phyloP scores from a whole-genome alignment of 2,888 invertebrate species.

The Eupithecia abbreviata region DNA sequence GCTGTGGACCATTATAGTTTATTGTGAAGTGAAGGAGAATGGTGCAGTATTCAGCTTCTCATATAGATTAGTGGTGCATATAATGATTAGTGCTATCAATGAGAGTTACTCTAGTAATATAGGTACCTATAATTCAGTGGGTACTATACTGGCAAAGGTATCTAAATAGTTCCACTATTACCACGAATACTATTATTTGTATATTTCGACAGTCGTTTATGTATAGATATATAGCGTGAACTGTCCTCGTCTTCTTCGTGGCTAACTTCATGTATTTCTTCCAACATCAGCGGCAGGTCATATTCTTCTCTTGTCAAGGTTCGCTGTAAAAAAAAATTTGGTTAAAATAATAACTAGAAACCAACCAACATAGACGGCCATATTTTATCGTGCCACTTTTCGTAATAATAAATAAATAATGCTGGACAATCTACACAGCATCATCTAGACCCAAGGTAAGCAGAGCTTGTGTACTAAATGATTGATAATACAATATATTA shows the following conservation, averaged over 20 bases:
- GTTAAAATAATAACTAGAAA: not conserved
- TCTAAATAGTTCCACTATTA: constrained; percentile 59
- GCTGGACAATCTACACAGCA: too few relatives aligned
- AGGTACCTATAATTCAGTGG: too few relatives aligned
- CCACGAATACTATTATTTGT: constrained; percentile 52
- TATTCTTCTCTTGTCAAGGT: constrained; percentile 63
- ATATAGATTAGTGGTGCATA: not conserved
- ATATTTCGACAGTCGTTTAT: constrained; percentile 65
- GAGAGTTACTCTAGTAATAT: too few relatives aligned
- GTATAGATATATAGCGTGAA: constrained; percentile 57
- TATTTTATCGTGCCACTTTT: not conserved
- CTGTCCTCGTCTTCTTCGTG: constrained; percentile 75
- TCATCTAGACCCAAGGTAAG: too few relatives aligned
- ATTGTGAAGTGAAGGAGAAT: not conserved
- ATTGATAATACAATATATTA: too few relatives aligned
- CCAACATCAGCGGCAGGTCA: constrained; percentile 68
- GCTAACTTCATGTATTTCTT: constrained; percentile 74
- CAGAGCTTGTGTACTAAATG: too few relatives aligned
- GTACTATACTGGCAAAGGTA: not conserved
- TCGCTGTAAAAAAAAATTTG: constrained; percentile 55
- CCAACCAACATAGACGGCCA: not conserved
- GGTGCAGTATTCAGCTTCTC: not conserved
- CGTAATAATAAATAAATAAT: too few relatives aligned
- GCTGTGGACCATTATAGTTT: too few relatives aligned
- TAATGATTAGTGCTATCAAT: not conserved